A percentile compares a stretch with the other conserved stretches of the same genome.
These are phyloP conservation scores for Eriosoma lanigerum DNA, from an alignment of 1,140 invertebrate species.

Conservation along the genomic window DNA sequence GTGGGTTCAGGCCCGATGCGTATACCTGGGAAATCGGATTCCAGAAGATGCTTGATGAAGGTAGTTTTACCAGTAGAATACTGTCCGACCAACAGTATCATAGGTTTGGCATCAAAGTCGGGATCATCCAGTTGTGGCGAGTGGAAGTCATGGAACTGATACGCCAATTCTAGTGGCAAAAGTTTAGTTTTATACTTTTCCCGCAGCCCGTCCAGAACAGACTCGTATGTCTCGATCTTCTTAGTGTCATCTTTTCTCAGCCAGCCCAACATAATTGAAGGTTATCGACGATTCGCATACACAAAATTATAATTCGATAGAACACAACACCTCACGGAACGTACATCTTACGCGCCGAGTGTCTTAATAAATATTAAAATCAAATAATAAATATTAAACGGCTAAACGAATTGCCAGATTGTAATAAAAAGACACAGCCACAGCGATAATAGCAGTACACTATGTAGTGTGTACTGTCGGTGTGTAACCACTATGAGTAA, in stretches of 20 bases:
- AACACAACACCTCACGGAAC: neutral
- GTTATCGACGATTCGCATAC: neutral
- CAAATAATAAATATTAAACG: neutral
- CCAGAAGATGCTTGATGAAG: constrained; percentile 69
- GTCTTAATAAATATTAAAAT: neutral
- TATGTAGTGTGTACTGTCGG: neutral
- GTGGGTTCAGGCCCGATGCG: constrained; percentile 68
- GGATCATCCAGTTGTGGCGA: constrained; percentile 71
- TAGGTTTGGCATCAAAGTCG: constrained; percentile 75
- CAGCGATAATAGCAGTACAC: neutral
- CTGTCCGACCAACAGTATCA: constrained; percentile 73
- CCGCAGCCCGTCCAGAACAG: constrained; percentile 61
- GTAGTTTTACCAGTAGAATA: constrained; percentile 79
- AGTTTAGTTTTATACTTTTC: constrained; percentile 68
- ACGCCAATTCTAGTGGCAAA: constrained; percentile 69
- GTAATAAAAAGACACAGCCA: neutral
- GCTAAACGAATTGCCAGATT: neutral
- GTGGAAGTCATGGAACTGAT: constrained; percentile 76
- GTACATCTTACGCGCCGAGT: neutral
- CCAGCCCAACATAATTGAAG: constrained; percentile 31
- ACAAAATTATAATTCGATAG: neutral
- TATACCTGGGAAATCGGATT: constrained; percentile 69
- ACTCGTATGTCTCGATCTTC: constrained; percentile 54
- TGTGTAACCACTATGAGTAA: no score
- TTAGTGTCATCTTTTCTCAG: constrained; percentile 32